Percentiles rank a stretch among this genome's conserved stretches.
These are phyloP conservation scores for Ptyas mucosa DNA, from an alignment of 2,113 vertebrate genomes.

Conservation along the genomic window DNA sequence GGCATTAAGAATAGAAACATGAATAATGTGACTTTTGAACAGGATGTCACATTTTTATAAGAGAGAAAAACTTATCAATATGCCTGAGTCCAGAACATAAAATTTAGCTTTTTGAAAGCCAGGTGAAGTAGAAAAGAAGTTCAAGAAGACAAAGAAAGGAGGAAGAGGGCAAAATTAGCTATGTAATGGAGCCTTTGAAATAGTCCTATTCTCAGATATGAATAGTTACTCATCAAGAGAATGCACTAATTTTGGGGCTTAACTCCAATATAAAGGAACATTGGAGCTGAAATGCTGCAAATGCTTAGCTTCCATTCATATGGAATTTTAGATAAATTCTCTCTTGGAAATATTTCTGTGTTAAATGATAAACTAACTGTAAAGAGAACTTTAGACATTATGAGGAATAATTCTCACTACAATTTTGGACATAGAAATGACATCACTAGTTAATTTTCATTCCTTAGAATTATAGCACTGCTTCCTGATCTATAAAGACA, in stretches of 20 bases:
- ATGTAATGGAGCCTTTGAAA: background rate
- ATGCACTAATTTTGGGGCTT: background rate
- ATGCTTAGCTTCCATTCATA: background rate
- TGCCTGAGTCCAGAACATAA: background rate
- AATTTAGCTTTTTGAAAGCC: background rate
- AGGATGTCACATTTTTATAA: background rate
- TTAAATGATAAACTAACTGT: background rate
- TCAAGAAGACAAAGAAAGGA: background rate
- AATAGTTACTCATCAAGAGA: background rate
- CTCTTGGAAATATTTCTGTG: background rate
- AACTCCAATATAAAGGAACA: constrained; percentile 5
- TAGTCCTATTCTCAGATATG: background rate
- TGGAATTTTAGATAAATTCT: background rate
- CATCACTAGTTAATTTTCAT: background rate
- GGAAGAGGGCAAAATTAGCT: background rate
- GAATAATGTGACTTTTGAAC: background rate
- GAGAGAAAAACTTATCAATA: background rate
- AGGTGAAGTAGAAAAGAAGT: background rate
- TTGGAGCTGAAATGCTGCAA: background rate
- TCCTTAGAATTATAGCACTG: background rate
- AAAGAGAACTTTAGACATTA: background rate
- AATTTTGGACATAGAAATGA: background rate
- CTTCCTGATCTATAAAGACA: background rate
- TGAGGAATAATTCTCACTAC: background rate
- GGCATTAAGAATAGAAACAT: background rate